Evolutionary conservation across 2,797 vertebrate species (phyloP), one percentile per base, ranked within the genome.

Genomic region (Microctenopoma steveboyesi): DNA sequence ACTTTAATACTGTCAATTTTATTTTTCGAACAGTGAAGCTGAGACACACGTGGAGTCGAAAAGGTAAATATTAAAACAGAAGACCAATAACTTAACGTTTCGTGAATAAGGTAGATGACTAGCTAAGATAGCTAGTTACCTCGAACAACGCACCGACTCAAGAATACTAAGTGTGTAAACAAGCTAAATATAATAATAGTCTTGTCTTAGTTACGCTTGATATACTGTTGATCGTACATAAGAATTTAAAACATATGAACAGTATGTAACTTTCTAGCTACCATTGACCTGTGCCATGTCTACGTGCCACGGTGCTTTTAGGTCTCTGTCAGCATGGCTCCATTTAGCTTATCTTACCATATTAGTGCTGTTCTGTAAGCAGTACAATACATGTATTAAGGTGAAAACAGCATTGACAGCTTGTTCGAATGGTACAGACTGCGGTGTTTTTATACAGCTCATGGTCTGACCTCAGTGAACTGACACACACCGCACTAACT

Each of bases 61-160:
- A 68, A 86, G 79, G 89, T 86, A 81, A 82, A 51, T 74, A 68
- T 61, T 62, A 7, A 8, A 0, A 1, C 6, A 25, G 15, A 48
- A 30, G 5, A 66, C 1, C 9, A 25, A 40, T 30, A 11, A 47
- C 63, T 54, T 37, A 11, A 59, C n/a, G 4, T 69, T 47, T 69
- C 39, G 33, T 66, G 83, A 48, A 46, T 28, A 39, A 57, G 46
- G 64, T 63, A 15, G 61, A 60, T 62, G 60, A 60, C 40, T 66
- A 74, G 74, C 75, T 74, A 63, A 37, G 61, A 35, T 70, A 76
- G 74, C 75, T 74, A 63, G 30, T 53, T 47, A 55, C 52, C 74
- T 82, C 61, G 53, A 68, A 60, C 81, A 71, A 57, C 27, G 18
- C 51, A n/a, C 4, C 10, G 18, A 42, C 10, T 10, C 16, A 14